Evolutionary conservation across 2,797 vertebrate species (phyloP).

Genomic region (Chaetodon trifasciatus): DNA sequence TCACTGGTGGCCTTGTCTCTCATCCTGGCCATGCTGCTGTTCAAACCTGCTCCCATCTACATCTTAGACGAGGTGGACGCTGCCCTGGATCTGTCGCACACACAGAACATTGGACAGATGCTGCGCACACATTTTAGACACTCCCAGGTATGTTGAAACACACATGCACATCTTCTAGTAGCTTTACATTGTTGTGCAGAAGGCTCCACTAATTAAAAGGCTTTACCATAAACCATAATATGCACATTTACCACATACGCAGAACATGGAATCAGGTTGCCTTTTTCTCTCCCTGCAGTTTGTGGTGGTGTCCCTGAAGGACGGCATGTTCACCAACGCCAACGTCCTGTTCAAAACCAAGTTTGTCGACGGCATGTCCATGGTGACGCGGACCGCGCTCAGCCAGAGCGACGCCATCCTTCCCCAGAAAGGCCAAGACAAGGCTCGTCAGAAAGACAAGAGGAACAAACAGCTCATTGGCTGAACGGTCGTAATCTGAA

Average conservation of each 20-base stretch:
- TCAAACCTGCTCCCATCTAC: slow-evolving; percentile 98
- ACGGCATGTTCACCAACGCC: slow-evolving; percentile 98
- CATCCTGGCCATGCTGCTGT: slow-evolving; percentile 96
- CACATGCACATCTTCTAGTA: neutral
- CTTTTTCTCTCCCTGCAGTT: slow-evolving; percentile 84
- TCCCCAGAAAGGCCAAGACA: slow-evolving; percentile 76
- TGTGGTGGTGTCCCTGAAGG: slow-evolving; percentile 97
- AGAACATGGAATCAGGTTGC: neutral
- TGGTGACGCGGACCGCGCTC: slow-evolving; percentile 87
- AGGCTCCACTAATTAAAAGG: neutral
- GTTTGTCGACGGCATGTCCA: slow-evolving; percentile 95
- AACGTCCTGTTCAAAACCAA: slow-evolving; percentile 96
- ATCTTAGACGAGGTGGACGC: slow-evolving; percentile 98
- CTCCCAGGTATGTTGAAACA: slow-evolving; percentile 89
- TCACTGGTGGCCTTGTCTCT: slow-evolving; percentile 96
- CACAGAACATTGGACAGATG: slow-evolving; percentile 99
- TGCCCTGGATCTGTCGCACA: slow-evolving; percentile 97
- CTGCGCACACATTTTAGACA: slow-evolving; percentile 92
- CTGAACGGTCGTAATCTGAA: neutral
- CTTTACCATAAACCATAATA: neutral
- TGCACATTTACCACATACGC: neutral
- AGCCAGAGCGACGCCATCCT: slow-evolving; percentile 72
- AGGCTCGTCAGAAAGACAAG: slow-evolving; percentile 79
- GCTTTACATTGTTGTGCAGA: neutral
- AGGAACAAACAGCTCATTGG: slow-evolving; percentile 60